phyloP scores from a whole-genome alignment of 2,888 invertebrate genomes.

The Zhuqinia jingwanae region DNA sequence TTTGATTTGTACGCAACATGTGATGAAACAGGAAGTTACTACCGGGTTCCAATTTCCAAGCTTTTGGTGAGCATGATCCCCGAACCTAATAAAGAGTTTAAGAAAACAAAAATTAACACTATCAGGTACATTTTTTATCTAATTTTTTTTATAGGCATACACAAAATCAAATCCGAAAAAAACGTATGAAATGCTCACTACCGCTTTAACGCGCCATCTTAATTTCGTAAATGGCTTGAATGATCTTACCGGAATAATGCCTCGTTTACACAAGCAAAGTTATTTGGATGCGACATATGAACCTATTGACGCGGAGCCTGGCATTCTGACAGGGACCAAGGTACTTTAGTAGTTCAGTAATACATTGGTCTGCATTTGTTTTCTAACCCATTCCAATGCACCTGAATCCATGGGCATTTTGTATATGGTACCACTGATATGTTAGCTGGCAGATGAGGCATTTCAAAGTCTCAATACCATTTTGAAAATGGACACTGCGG shows the following conservation, averaged over 20 bases:
- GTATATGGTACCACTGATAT: too few relatives aligned
- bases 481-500: not conserved
- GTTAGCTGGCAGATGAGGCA: slow-evolving; percentile 47
- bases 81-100: too few relatives aligned
- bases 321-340: not conserved
- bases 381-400: too few relatives aligned
- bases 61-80: slow-evolving; percentile 14
- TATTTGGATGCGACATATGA: slow-evolving; percentile 19
- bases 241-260: slow-evolving; percentile 56
- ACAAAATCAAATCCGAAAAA: too few relatives aligned
- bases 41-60: slow-evolving; percentile 50
- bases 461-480: slow-evolving; percentile 19
- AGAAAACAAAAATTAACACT: too few relatives aligned
- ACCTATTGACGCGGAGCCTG: slow-evolving; percentile 30
- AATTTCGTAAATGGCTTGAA: slow-evolving; percentile 48
- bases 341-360: not conserved
- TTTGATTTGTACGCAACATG: slow-evolving; percentile 46
- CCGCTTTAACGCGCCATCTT: slow-evolving; percentile 26
- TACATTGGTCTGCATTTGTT: not conserved
- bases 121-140: too few relatives aligned
- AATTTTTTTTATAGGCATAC: too few relatives aligned
- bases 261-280: slow-evolving; percentile 31
- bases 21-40: slow-evolving; percentile 42
- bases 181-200: slow-evolving; percentile 41
- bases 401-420: too few relatives aligned